These are phyloP conservation scores for Catharus fuscescens DNA, from an alignment of 2,113 vertebrate genomes.

Conservation along the genomic window DNA sequence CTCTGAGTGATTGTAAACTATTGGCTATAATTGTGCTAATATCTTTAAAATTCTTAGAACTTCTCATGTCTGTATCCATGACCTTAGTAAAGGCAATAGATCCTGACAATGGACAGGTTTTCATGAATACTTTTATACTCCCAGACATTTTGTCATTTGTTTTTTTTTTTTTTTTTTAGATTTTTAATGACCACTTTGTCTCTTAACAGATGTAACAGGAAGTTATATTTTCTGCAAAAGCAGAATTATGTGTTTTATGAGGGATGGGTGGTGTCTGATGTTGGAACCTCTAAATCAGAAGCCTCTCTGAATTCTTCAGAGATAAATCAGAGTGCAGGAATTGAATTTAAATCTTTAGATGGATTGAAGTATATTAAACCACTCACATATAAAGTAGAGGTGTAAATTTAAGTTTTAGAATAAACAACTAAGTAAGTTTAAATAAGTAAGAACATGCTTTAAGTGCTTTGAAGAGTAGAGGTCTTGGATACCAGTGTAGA, in stretches of 20 bases:
- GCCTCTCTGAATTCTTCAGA: too few species aligned
- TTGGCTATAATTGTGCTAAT: neutral
- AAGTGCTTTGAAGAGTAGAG: too few species aligned
- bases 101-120: neutral
- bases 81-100: neutral
- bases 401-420: too few species aligned
- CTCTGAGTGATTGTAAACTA: neutral
- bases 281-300: too few species aligned
- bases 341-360: too few species aligned
- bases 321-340: too few species aligned
- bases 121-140: neutral
- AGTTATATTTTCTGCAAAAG: neutral
- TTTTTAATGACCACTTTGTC: neutral
- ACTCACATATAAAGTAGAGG: too few species aligned
- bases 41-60: neutral
- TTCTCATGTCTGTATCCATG: neutral
- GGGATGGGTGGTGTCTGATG: neutral
- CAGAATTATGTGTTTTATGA: neutral
- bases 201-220: neutral
- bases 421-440: too few species aligned
- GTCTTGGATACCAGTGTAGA: too few species aligned
- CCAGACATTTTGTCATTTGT: neutral
- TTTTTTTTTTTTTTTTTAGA: neutral
- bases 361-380: too few species aligned
- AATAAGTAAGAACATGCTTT: too few species aligned